These are phyloP conservation scores for Drosophila meridiana DNA, from an alignment of 2,888 invertebrate species.

Conservation along the genomic window DNA sequence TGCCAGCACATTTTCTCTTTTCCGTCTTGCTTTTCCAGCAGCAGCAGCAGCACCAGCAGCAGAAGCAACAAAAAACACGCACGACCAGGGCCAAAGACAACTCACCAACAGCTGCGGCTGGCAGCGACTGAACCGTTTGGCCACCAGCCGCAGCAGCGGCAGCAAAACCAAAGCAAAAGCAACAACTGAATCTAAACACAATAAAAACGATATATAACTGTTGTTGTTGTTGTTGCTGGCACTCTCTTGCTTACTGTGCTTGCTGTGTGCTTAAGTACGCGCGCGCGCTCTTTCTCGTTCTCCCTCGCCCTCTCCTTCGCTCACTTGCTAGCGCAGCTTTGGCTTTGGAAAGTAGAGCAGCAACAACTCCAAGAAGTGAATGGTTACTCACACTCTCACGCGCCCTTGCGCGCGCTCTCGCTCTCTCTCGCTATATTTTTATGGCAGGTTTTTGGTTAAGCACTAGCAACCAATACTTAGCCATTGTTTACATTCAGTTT, in stretches of 20 bases:
- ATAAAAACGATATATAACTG: constrained; percentile 40
- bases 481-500: constrained; percentile 28
- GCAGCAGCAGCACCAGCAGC: constrained; percentile 12
- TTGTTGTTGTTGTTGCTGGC: constrained; percentile 18
- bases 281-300: constrained; percentile 12
- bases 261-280: not conserved
- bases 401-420: not conserved
- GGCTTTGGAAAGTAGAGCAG: constrained; percentile 65
- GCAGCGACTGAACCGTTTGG: constrained; percentile 60
- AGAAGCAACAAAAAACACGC: not conserved
- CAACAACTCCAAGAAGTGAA: constrained; percentile 46
- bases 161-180: constrained; percentile 34
- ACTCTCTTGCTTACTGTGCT: constrained; percentile 14
- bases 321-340: not conserved
- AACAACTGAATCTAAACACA: constrained; percentile 50
- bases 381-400: constrained; percentile 1
- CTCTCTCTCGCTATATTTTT: constrained; percentile 17
- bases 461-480: constrained; percentile 18
- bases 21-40: constrained; percentile 22
- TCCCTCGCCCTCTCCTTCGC: not conserved
- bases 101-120: constrained; percentile 71
- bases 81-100: constrained; percentile 43
- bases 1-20: constrained; percentile 71
- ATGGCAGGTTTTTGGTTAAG: constrained; percentile 35
- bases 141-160: constrained; percentile 21